Evolutionary conservation across 2,888 invertebrate genomes (phyloP).

Genomic region (Omphaloscelis lunosa): DNA sequence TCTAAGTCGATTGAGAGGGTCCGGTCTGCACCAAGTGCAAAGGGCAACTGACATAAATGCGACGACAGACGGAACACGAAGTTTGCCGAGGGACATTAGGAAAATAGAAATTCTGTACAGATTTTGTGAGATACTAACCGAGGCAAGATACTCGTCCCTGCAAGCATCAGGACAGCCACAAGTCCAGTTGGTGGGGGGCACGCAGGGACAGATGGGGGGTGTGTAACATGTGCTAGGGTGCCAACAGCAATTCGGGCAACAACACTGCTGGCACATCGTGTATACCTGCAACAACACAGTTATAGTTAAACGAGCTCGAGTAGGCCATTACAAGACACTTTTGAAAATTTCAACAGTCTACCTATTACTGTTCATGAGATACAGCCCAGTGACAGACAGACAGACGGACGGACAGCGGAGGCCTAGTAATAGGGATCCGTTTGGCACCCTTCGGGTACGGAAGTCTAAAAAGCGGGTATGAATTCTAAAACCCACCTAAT

Average conservation of each 20-base stretch:
- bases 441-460: too few species aligned
- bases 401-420: too few species aligned
- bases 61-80: too few species aligned
- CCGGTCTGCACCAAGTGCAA: too few species aligned
- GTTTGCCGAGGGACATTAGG: too few species aligned
- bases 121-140: constrained; percentile 71
- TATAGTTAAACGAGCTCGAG: neutral
- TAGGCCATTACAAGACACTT: neutral
- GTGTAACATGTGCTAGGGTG: constrained; percentile 79
- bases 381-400: too few species aligned
- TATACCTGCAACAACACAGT: constrained; percentile 78
- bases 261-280: constrained; percentile 84
- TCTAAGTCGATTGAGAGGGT: too few species aligned
- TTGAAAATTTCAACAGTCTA: too few species aligned
- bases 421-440: too few species aligned
- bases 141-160: constrained; percentile 84
- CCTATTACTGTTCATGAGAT: too few species aligned
- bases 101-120: too few species aligned
- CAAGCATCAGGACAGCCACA: constrained; percentile 81
- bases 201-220: constrained; percentile 78
- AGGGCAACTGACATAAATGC: too few species aligned
- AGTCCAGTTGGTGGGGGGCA: constrained; percentile 84
- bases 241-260: constrained; percentile 73
- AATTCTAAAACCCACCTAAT: neutral
- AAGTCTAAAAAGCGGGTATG: neutral